Base-by-base conservation (phyloP, 2,888 invertebrate genomes). In the Tupiocoris notatus region DNA sequence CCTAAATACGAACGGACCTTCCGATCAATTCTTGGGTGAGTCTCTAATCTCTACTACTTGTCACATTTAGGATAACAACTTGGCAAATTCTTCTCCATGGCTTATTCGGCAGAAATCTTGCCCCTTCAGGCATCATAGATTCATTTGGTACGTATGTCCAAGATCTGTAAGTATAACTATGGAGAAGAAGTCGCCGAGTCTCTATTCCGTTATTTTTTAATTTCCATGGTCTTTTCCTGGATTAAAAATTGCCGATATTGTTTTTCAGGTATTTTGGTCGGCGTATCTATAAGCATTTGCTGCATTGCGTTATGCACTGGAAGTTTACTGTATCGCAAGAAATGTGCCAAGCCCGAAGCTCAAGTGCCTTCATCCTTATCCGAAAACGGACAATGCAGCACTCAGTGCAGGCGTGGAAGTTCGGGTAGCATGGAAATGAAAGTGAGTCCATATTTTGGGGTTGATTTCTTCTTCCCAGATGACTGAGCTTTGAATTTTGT, bases 241-340 rank as follows among this genome's bases (percentile, higher is more conserved):
- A n/a, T n/a, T n/a, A n/a, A n/a, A n/a, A n/a, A n/a, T n/a, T n/a
- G n/a, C n/a, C n/a, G n/a, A n/a, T n/a, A n/a, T n/a, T n/a, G n/a
- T n/a, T n/a, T n/a, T n/a, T n/a, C 39, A 88, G 89, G 87, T 71
- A 82, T 88, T 21, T 85, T 87, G 0, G 82, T 88, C 21, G 87
- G 86, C 0, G 83, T 86, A 3, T 85, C 84, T 0, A 83, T 87
- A 22, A 84, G 86, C 3, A 62, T 86, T 9, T 77, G 86, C 56
- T 85, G 86, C 66, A 80, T 87, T 62, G 22, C 86, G 17, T 82
- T 84, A 0, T 85, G 84, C 24, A 83, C 84, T 0, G 84, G 84
- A 6, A 83, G 86, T 57, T 86, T 87, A 79, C 75, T 87, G 9
- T 86, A 87, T 83, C 83, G 86, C 20, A 83, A 85, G 22, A 84